A percentile compares a stretch with the other conserved stretches of the same genome.
phyloP scores from a whole-genome alignment of 1,140 invertebrate genomes.

The Oreohelix idahoensis region DNA sequence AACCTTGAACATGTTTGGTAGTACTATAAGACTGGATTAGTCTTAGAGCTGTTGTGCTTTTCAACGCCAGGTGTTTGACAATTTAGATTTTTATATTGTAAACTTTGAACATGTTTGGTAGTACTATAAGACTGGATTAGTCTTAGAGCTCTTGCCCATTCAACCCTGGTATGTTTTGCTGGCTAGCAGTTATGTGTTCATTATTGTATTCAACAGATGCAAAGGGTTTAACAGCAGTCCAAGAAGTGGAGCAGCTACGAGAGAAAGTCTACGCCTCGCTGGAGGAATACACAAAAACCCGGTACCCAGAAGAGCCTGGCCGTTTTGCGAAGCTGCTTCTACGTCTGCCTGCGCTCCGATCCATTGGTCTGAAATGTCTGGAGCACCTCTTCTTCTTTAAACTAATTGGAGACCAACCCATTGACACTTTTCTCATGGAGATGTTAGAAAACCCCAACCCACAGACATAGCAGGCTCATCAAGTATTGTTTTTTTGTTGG shows the following conservation, averaged over 20 bases:
- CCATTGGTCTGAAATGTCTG: slow-evolving; percentile 93
- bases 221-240: slow-evolving; percentile 85
- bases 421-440: slow-evolving; percentile 75
- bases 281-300: slow-evolving; percentile 92
- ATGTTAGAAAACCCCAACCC: slow-evolving; percentile 78
- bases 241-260: slow-evolving; percentile 88
- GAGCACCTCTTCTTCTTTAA: slow-evolving; percentile 97
- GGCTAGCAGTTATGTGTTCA: too few species aligned
- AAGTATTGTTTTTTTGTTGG: too few species aligned
- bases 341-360: slow-evolving; percentile 92
- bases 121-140: slow-evolving; percentile 94
- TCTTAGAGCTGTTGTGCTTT: too few species aligned
- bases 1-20: too few species aligned
- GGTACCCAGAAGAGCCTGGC: slow-evolving; percentile 91
- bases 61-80: too few species aligned
- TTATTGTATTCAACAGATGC: slow-evolving; percentile 79
- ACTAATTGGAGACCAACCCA: slow-evolving; percentile 79
- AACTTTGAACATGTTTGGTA: too few species aligned
- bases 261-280: slow-evolving; percentile 95
- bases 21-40: too few species aligned
- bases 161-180: slow-evolving; percentile 88
- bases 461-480: slow-evolving; percentile 34
- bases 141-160: slow-evolving; percentile 95
- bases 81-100: too few species aligned
- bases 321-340: slow-evolving; percentile 94